Conservation (phyloP, 2,888 invertebrate genomes). For the Ernsta delagoae region DNA sequence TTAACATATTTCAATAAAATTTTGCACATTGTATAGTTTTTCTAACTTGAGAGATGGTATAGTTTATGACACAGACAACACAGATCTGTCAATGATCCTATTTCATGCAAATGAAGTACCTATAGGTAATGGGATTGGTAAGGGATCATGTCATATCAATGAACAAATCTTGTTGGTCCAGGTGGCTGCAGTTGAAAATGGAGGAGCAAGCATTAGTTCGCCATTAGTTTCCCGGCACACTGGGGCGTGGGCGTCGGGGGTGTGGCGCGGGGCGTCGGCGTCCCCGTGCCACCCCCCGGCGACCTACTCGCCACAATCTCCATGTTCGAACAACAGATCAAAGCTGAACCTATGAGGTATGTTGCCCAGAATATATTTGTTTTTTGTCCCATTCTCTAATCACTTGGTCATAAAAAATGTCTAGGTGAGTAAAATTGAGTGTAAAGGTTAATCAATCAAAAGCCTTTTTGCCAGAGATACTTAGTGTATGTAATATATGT, state of each 20-base stretch:
- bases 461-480: no score
- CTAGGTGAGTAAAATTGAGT: no score
- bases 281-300: slow-evolving; percentile 86
- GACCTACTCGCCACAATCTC: slow-evolving; percentile 86
- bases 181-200: slow-evolving; percentile 84
- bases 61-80: no score
- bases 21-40: no score
- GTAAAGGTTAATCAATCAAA: no score
- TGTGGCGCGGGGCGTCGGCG: slow-evolving; percentile 85
- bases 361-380: slow-evolving; percentile 16
- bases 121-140: neutral
- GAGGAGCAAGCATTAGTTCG: slow-evolving; percentile 78
- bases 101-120: neutral
- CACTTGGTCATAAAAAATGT: no score
- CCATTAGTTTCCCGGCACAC: slow-evolving; percentile 86
- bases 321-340: slow-evolving; percentile 89
- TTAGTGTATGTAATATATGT: no score
- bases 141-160: neutral
- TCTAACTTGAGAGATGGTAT: no score
- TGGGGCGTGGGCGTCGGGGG: no score
- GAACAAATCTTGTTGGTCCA: slow-evolving; percentile 45
- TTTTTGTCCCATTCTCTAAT: no score
- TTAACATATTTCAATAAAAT: no score
- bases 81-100: no score
- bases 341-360: slow-evolving; percentile 88